Conservation (phyloP, 2,113 vertebrate genomes). For the Corythaeola cristata region DNA sequence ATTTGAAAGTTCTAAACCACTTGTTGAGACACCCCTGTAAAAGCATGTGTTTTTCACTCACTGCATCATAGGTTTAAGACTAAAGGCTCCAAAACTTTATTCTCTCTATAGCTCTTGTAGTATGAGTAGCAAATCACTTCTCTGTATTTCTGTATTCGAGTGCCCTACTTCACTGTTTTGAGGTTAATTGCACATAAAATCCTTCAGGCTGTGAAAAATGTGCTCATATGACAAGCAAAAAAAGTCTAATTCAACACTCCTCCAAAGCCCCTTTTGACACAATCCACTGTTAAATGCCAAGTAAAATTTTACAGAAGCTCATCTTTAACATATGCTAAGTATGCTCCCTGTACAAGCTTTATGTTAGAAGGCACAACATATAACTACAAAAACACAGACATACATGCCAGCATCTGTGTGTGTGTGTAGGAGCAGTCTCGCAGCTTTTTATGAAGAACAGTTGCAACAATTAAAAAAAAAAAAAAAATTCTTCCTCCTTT, state of each 20-base stretch:
- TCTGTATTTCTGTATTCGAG: background rate
- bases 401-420: background rate
- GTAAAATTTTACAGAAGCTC: background rate
- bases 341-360: background rate
- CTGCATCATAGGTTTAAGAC: background rate
- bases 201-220: background rate
- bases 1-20: background rate
- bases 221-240: background rate
- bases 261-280: background rate
- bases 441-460: background rate
- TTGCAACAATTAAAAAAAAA: background rate
- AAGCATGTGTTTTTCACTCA: background rate
- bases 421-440: background rate
- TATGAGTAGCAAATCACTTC: background rate
- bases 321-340: background rate
- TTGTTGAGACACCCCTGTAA: background rate
- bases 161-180: background rate
- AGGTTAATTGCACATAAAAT: background rate
- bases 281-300: background rate
- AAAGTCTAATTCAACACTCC: background rate
- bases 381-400: background rate
- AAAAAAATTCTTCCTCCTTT: background rate
- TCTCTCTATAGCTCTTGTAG: background rate
- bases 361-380: background rate
- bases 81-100: background rate